Base-by-base conservation (phyloP, 2,113 vertebrate genomes). In the Chloropsis cyanopogon region DNA sequence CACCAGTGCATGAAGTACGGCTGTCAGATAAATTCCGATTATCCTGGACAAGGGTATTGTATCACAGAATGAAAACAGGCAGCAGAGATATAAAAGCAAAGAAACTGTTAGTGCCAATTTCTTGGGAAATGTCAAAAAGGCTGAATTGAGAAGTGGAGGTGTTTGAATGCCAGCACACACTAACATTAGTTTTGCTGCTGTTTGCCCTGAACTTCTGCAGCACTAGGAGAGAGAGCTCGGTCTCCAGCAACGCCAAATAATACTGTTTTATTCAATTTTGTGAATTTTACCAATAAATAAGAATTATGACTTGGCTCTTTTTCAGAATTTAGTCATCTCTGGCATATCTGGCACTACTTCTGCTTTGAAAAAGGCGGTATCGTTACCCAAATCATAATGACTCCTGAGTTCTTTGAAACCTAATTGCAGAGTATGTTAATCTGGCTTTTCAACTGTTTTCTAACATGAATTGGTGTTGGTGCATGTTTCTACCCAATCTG, bases 261-360 rank as follows among this genome's bases (percentile, higher is more conserved):
- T 22, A 20, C 4, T 14, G 10, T 25, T 80, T 20, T 28, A 15
- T 63, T 78, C 15, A 57, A 66, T 42, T 81, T 69, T 10, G 56
- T 24, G 8, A 42, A 21, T 85, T 86, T 79, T 86, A 68, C 68
- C 52, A 33, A 75, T 64, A 68, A 79, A 35, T 57, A 53, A 75
- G 60, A 88, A 89, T 25, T 11, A 26, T 11, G 24, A n/a, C 47
- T 75, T 86, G 31, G 18, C 24, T 96, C 96, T 97, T 95, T 92
- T 93, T 93, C 96, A 89, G 92, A 97, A 72, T 92, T 82, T 95
- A 96, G 88, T 97, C 57, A 91, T 97, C 82, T 96, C 88, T 91
- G 86, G 46, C 91, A 95, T 96, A 94, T 94, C 88, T 97, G 95
- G 94, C 82, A 90, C 90, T 72, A 25, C 88, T 96, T 90, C 91